Percentiles rank a stretch among this genome's conserved stretches.
These are phyloP conservation scores for Lasioglossum villosulum DNA, from an alignment of 2,888 invertebrate species.

Conservation along the genomic window DNA sequence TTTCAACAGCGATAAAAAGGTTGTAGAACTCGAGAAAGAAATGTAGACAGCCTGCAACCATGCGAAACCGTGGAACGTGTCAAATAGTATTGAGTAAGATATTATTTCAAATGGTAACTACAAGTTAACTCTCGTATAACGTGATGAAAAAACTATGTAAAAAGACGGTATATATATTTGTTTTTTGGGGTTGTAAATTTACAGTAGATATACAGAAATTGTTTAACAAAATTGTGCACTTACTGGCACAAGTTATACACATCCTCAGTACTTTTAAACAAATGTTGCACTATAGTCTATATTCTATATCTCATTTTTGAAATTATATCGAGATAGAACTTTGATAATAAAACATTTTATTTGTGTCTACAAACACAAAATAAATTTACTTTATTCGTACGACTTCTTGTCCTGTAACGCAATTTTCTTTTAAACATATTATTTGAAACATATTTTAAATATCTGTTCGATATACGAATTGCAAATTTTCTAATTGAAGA, in stretches of 20 bases:
- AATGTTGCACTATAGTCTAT: neutral
- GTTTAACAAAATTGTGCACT: too few relatives aligned
- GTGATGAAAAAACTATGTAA: too few relatives aligned
- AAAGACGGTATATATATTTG: too few relatives aligned
- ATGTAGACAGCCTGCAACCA: neutral
- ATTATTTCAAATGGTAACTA: neutral
- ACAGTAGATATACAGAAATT: too few relatives aligned
- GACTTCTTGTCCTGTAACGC: neutral
- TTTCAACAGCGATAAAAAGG: conserved; percentile 24
- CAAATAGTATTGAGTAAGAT: neutral
- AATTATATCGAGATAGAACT: neutral
- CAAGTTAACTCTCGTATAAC: too few relatives aligned
- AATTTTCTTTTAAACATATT: neutral
- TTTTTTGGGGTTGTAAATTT: too few relatives aligned
- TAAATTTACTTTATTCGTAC: neutral
- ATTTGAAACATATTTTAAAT: neutral
- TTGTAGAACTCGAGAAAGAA: conserved; percentile 14
- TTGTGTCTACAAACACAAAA: neutral
- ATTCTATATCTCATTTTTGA: neutral
- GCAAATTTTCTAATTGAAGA: too few relatives aligned
- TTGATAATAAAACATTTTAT: neutral
- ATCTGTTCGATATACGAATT: too few relatives aligned
- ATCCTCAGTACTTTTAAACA: too few relatives aligned
- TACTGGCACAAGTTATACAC: too few relatives aligned
- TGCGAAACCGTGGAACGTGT: neutral